A percentile compares a stretch with the other conserved stretches of the same genome.
phyloP scores from a whole-genome alignment of 2,888 invertebrate genomes.

The Cosmorhoe ocellata region DNA sequence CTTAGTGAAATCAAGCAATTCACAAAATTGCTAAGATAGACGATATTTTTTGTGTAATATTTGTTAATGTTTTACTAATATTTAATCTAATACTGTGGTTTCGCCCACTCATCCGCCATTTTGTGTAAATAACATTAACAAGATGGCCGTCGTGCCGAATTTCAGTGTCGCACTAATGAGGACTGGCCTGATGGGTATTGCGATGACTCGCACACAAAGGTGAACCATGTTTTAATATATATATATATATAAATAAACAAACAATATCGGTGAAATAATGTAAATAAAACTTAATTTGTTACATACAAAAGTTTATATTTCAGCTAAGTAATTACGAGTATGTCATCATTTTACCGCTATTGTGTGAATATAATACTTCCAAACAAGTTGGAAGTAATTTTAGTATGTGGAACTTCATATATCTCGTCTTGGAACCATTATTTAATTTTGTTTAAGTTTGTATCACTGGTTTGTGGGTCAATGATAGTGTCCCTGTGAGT shows the following conservation, averaged over 20 bases:
- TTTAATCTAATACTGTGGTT: constrained; percentile 39
- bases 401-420: background rate
- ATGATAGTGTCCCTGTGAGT: no score
- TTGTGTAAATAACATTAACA: constrained; percentile 74
- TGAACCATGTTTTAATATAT: constrained; percentile 54
- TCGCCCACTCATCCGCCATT: constrained; percentile 49
- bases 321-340: no score
- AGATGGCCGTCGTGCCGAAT: constrained; percentile 57
- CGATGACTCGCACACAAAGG: constrained; percentile 78
- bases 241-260: background rate
- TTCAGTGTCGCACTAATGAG: constrained; percentile 73
- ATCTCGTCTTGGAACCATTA: no score
- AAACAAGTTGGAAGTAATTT: background rate
- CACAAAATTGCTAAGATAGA: background rate
- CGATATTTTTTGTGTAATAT: constrained; percentile 1
- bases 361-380: background rate
- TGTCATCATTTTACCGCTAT: background rate
- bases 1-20: no score
- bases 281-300: background rate
- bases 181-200: constrained; percentile 73
- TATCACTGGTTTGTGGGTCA: no score
- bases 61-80: constrained; percentile 29
- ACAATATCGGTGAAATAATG: background rate
- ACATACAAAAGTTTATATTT: no score
- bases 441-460: no score